Evolutionary conservation across 2,888 invertebrate genomes (phyloP).

Genomic region (Chymomyza caudatula): DNA sequence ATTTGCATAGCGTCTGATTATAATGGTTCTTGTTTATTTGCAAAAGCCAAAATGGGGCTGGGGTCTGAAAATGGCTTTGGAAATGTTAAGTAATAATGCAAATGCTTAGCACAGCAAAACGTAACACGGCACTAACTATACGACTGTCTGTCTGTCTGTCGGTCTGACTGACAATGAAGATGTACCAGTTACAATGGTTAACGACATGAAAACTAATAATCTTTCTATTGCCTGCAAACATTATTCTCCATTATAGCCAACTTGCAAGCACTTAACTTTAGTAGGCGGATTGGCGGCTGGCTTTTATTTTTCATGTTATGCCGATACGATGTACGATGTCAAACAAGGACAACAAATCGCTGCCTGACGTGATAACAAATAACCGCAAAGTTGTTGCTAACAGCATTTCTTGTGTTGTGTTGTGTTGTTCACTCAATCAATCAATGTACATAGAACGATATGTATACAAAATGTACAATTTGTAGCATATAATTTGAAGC

Average conservation of each 20-base stretch:
- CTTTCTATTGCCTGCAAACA: constrained; percentile 47
- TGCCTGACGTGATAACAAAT: constrained; percentile 74
- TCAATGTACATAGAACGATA: not conserved
- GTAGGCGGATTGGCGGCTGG: not conserved
- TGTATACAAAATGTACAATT: not conserved
- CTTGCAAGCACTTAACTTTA: not conserved
- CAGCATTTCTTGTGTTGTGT: constrained; percentile 14
- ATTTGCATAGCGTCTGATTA: not conserved
- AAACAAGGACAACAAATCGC: constrained; percentile 64
- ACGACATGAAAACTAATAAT: constrained; percentile 68
- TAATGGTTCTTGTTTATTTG: not conserved
- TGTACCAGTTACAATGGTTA: constrained; percentile 71
- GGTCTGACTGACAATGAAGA: constrained; percentile 20
- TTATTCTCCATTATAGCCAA: not conserved
- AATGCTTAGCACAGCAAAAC: not conserved
- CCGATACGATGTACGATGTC: constrained; percentile 22
- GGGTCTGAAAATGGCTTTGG: not conserved
- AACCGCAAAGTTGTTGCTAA: constrained; percentile 60
- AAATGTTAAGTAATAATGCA: not conserved
- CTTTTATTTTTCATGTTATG: not conserved
- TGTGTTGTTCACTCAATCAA: constrained; percentile 52
- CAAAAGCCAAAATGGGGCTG: not conserved
- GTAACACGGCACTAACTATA: not conserved
- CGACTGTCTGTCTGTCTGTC: not conserved
- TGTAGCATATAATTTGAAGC: constrained; percentile 39